Base-by-base conservation (phyloP, 2,113 vertebrate genomes). In the Hippocampus mohnikei region DNA sequence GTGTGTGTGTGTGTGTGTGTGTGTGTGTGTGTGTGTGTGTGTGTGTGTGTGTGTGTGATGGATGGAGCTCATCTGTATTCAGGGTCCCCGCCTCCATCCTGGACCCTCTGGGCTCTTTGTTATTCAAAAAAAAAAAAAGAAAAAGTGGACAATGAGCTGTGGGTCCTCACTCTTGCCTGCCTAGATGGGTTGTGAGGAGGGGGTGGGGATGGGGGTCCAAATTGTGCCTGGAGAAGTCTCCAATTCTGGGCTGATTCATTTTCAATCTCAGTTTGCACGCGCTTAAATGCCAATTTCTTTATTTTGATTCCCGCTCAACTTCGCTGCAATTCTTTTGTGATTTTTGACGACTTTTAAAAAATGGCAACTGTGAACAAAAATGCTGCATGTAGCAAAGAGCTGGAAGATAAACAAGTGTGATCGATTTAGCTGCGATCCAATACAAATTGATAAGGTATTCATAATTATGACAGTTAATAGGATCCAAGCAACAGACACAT, bases 51-150 rank as follows among this genome's bases (percentile, higher is more conserved):
- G 33, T 61, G 55, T 62, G 65, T 83, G 84, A 89, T 88, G 83
- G 88, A 88, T 88, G 83, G 84, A 75, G 84, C 78, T 85, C 78
- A 81, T 89, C 76, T 13, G 76, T 79, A 83, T 85, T 87, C 84
- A 88, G 67, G 79, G 76, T 85, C 71, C 77, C 60, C 65, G 0
- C 58, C 72, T 69, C 67, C 21, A 41, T 72, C 61, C 59, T 8
- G 52, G 69, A 67, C 72, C 72, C 74, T 60, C 42, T 63, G 59
- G 67, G 25, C 60, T 37, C 64, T 82, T 82, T 76, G 62, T 61
- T 75, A 70, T 82, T 82, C 76, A 73, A 29, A n/a, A 23, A 37
- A 64, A 64, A 73, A 29, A n/a, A 23, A 37, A 64, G 64, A 25
- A 65, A 69, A 70, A 77, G 61, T 58, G 67, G 74, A 83, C 74